Conservation (phyloP, 2,113 vertebrate genomes). For the Bufo bufo region DNA sequence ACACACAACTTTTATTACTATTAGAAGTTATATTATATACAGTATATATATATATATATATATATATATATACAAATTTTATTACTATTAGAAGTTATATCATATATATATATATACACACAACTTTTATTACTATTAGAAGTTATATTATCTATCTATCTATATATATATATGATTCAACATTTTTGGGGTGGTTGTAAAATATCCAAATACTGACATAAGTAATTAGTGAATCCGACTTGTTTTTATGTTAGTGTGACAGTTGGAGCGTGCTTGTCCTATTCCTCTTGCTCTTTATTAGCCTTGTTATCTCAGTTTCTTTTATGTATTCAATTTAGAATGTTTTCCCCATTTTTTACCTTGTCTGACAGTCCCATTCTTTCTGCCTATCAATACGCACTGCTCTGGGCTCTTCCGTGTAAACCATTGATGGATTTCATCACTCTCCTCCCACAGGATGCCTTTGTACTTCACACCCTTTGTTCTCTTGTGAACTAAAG, state of each 20-base stretch:
- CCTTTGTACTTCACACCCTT: conserved; percentile 42
- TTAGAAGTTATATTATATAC: too few species aligned
- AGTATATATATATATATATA: too few species aligned
- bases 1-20: too few species aligned
- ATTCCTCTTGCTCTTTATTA: not conserved
- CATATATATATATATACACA: too few species aligned
- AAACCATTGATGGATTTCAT: conserved; percentile 36
- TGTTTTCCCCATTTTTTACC: conserved; percentile 29
- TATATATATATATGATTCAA: not conserved
- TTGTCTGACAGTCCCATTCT: conserved; percentile 30
- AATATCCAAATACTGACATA: not conserved
- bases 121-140: too few species aligned
- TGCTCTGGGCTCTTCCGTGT: conserved; percentile 38
- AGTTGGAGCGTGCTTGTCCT: not conserved
- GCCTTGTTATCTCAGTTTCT: not conserved
- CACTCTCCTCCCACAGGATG: conserved; percentile 39
- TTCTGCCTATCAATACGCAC: conserved; percentile 23
- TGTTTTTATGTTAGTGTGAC: not conserved
- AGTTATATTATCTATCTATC: too few species aligned
- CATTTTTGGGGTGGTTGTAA: not conserved
- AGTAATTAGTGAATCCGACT: not conserved
- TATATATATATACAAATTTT: too few species aligned
- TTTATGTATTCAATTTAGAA: conserved; percentile 6
- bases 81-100: too few species aligned
- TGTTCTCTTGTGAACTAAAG: conserved; percentile 19